A percentile compares a stretch with the other conserved stretches of the same genome.
Conservation (phyloP, 2,888 invertebrate genomes). For the Parasteatoda lunata region DNA sequence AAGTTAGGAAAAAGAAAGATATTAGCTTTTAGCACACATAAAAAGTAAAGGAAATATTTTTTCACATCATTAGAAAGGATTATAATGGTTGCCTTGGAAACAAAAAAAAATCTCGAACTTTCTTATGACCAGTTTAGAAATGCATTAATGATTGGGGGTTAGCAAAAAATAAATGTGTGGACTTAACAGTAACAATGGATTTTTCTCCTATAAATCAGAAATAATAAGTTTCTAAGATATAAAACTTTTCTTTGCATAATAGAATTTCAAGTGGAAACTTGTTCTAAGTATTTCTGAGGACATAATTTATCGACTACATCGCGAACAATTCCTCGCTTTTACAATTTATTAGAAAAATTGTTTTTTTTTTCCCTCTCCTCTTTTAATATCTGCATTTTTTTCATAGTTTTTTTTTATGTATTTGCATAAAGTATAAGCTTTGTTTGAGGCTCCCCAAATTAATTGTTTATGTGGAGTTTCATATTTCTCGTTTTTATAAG, state of each 20-base stretch:
- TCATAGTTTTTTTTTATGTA: no score
- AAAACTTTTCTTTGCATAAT: background rate
- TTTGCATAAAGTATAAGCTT: no score
- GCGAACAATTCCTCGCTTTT: no score
- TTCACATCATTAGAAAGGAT: constrained; percentile 50
- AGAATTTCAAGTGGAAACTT: constrained; percentile 10
- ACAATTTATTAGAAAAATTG: no score
- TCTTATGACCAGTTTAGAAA: constrained; percentile 21
- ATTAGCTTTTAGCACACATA: constrained; percentile 16
- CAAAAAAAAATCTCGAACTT: constrained; percentile 18
- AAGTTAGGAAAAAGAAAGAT: constrained; percentile 30
- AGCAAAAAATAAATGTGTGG: background rate
- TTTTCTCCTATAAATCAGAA: constrained; percentile 23
- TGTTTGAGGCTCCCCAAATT: no score
- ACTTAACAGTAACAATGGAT: constrained; percentile 7
- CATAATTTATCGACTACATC: background rate
- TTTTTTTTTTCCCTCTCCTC: no score
- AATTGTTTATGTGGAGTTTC: no score
- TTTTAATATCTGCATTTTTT: no score
- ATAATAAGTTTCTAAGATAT: constrained; percentile 13
- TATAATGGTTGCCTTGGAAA: constrained; percentile 21
- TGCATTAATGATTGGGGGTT: constrained; percentile 29
- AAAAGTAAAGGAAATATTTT: constrained; percentile 36
- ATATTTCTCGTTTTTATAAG: no score
- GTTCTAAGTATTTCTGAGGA: background rate